phyloP scores from a whole-genome alignment of 2,113 vertebrate genomes.

The Pelusios castaneus region DNA sequence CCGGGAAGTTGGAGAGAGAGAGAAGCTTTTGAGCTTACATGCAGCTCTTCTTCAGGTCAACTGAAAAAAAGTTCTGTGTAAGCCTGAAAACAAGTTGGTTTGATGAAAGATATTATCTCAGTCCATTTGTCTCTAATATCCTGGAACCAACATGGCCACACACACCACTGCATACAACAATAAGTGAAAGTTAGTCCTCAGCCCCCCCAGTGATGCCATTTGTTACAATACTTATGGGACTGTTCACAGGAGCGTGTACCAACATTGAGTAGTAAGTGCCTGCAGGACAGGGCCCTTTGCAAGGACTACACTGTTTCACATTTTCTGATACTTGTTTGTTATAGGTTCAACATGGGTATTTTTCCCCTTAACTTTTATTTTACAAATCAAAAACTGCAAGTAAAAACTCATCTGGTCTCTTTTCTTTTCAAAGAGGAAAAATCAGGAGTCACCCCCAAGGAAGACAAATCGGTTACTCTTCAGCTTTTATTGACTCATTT shows the following conservation, averaged over 20 bases:
- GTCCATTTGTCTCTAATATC: background rate
- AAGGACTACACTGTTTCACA: background rate
- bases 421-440: background rate
- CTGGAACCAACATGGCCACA: background rate
- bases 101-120: background rate
- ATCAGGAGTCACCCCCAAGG: background rate
- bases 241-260: background rate
- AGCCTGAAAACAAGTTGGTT: background rate
- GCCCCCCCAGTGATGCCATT: background rate
- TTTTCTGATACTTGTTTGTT: background rate
- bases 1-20: no score
- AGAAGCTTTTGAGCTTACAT: no score
- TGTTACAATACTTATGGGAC: background rate
- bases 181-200: background rate
- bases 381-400: background rate
- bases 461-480: background rate
- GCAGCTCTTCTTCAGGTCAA: no score
- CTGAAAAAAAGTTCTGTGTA: background rate
- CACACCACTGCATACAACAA: background rate
- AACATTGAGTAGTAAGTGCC: background rate
- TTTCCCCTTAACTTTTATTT: background rate
- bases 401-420: background rate
- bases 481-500: conserved; percentile 46
- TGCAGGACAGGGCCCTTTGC: background rate
- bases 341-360: background rate